Conservation (phyloP, 2,113 vertebrate genomes). For the Colinus virginianus region DNA sequence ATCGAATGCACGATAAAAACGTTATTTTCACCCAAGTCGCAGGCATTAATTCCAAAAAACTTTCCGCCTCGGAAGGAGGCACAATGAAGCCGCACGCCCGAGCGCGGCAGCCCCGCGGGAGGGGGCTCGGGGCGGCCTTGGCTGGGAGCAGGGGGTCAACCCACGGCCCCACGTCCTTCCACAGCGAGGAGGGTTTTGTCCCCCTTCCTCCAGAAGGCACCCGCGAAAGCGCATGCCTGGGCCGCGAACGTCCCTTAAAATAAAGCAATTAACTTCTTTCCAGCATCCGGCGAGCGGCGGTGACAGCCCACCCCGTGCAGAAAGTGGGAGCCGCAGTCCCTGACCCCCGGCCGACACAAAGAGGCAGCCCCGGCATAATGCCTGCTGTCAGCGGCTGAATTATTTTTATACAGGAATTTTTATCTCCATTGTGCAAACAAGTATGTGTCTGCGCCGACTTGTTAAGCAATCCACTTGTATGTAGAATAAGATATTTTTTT, state of each 20-base stretch:
- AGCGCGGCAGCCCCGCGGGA: neutral
- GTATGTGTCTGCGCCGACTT: conserved; percentile 87
- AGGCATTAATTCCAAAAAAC: conserved; percentile 72
- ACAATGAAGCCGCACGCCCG: neutral
- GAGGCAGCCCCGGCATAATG: conserved; percentile 80
- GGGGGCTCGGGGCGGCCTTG: too few relatives aligned
- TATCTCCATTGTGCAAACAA: conserved; percentile 90
- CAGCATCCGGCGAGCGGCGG: conserved; percentile 79
- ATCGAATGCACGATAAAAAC: conserved; percentile 79
- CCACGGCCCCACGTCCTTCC: neutral
- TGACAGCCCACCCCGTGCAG: conserved; percentile 80
- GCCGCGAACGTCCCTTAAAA: conserved; percentile 71
- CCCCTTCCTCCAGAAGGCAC: neutral
- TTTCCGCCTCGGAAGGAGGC: neutral
- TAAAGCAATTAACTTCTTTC: conserved; percentile 91
- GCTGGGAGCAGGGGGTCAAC: too few relatives aligned
- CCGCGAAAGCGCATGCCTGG: neutral
- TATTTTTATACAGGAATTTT: conserved; percentile 90
- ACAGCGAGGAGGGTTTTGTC: neutral
- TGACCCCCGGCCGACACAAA: conserved; percentile 78
- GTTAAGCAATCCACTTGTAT: conserved; percentile 88
- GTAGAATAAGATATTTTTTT: conserved; percentile 83
- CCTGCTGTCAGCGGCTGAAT: conserved; percentile 87
- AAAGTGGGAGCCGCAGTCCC: conserved; percentile 75
- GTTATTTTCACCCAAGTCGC: conserved; percentile 78